Evolutionary conservation across 2,888 invertebrate genomes (phyloP), one percentile per base, ranked within the genome.

Genomic region (Orgyia antiqua): DNA sequence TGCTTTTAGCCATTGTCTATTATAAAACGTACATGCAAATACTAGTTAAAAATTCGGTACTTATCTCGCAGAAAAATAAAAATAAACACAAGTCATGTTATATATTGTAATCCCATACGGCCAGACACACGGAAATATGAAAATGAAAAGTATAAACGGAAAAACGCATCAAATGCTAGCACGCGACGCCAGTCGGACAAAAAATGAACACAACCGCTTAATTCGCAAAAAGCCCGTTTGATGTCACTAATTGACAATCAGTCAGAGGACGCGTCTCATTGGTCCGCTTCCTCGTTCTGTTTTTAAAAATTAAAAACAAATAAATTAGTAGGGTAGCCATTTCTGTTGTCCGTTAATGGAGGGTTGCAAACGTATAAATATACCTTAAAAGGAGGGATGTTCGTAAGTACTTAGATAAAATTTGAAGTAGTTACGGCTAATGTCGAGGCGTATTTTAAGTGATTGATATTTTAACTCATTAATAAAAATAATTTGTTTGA

Each of bases 231-330:
- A 87, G 84, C 77, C 78, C 86, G 84, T 86, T 87, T 87, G 87
- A 86, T 84, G 84, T 87, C 73, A 69, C 84, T 87, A 87, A 87
- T 87, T 87, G 87, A 86, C 87, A 84, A 84, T 87, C 86, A 86
- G 73, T 58, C 68, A 70, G 71, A 65, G 83, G 86, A 75, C 74
- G 83, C 74, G 84, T 80, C 75, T 77, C 84, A 84, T 83, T 84
- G 84, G 79, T 64, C 63, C 58, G 70, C 64, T 72, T 70, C 74
- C 73, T 65, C 69, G 74, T 79, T 77, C 80, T 69, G 71, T 79
- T 82, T 84, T 77, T 68, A 78, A 84, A 84, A 83, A 83, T 80
- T 84, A 73, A 80, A 82, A 76, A 82, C 78, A 83, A 83, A 83
- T 77, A 80, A 75, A 79, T 79, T 69, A 72, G 54, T 57, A 51